Evolutionary conservation across 2,113 vertebrate species (phyloP), one percentile per base, ranked within the genome.

Genomic region (Columba janthina): DNA sequence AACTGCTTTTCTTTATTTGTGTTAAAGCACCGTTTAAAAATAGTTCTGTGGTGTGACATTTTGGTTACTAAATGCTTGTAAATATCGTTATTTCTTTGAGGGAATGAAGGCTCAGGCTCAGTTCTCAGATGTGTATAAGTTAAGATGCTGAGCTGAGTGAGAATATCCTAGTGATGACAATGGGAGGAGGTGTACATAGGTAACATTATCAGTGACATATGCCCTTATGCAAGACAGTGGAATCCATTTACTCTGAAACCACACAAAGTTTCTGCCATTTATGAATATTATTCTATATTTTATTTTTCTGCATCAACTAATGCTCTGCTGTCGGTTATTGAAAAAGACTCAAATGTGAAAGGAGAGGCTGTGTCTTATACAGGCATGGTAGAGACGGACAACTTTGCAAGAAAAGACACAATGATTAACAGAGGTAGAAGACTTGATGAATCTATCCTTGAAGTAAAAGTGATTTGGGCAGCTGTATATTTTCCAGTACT

Each of bases 371-470:
- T 65, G 12, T 60, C 46, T 85, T 64, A n/a, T 29, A 62, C 15
- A 70, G 34, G 11, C 10, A 6, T 40, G 44, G 57, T 53, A 50
- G 56, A 84, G 61, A 86, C 21, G 84, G 50, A 66, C 76, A 73
- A 85, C 22, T 58, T 89, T 38, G 58, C 38, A 46, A 89, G 58
- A 76, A 91, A 57, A 81, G 93, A 76, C 67, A 64, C 19, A 60
- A 15, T 94, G 87, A 88, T 90, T 94, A 94, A 83, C 56, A 77
- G 71, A 84, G 32, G 17, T 71, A 66, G 56, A 90, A 64, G n/a
- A 67, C 38, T 57, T 92, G 60, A 86, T 71, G 6, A 88, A 83
- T 78, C 48, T n/a, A 44, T 36, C 61, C 65, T 65, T 86, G 72
- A 60, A 88, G 34, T 91, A 58, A 72, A 70, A 80, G 42, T 74